These are phyloP conservation scores for Zaprionus vittiger DNA, from an alignment of 1,140 invertebrate species.

Conservation along the genomic window DNA sequence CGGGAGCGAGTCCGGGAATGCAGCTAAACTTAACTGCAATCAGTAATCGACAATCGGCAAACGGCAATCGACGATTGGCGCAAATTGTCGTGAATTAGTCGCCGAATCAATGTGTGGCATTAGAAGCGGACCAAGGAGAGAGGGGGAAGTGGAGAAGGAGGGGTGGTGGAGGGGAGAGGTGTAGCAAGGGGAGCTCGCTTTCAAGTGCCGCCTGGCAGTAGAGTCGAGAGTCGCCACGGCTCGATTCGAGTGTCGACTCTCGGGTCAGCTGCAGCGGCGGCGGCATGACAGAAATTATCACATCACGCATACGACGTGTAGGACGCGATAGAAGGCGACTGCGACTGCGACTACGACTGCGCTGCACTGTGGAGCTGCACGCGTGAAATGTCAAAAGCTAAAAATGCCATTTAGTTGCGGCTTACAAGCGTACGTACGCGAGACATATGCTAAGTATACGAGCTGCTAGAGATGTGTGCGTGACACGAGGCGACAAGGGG, in stretches of 20 bases:
- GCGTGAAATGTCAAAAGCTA: constrained; percentile 82
- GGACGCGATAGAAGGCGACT: constrained; percentile 46
- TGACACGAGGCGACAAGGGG: background rate
- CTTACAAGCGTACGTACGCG: constrained; percentile 13
- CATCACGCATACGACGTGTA: constrained; percentile 80
- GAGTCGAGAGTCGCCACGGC: constrained; percentile 20
- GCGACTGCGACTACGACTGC: background rate
- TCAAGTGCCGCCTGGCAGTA: constrained; percentile 39
- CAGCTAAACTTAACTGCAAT: constrained; percentile 2
- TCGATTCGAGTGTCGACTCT: background rate
- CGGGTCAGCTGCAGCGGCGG: constrained; percentile 1
- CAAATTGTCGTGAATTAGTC: constrained; percentile 77
- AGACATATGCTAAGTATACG: background rate
- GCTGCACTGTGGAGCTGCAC: constrained; percentile 46
- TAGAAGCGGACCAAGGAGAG: constrained; percentile 21
- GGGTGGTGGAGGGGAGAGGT: too few species aligned
- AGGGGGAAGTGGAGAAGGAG: background rate
- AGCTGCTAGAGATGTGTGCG: constrained; percentile 1
- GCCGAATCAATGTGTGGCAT: constrained; percentile 64
- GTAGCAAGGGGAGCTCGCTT: constrained; percentile 5
- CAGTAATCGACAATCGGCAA: constrained; percentile 1
- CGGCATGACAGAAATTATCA: constrained; percentile 67
- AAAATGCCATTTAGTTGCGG: constrained; percentile 70
- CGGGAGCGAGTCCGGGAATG: constrained; percentile 15
- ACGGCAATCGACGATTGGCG: constrained; percentile 54